Conservation (phyloP, 2,888 invertebrate genomes). For the Andrena dorsata region DNA sequence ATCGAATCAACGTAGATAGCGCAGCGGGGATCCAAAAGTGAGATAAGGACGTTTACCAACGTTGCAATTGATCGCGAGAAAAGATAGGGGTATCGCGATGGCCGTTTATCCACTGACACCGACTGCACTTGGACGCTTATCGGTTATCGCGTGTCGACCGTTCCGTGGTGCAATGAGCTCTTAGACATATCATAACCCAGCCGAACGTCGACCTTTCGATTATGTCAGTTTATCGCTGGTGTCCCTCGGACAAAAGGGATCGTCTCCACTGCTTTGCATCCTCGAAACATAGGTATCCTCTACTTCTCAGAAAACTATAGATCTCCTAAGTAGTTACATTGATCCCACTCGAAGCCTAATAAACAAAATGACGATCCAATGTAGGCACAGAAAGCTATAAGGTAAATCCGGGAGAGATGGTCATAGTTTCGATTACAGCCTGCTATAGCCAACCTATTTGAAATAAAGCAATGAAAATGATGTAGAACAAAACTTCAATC, state of each 20-base stretch:
- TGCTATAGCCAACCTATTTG: too few relatives aligned
- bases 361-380: too few relatives aligned
- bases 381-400: too few relatives aligned
- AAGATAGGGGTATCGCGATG: slow-evolving; percentile 58
- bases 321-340: too few relatives aligned
- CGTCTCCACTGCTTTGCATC: slow-evolving; percentile 18
- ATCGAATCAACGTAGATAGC: slow-evolving; percentile 18
- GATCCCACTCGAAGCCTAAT: too few relatives aligned
- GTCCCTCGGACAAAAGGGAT: slow-evolving; percentile 60
- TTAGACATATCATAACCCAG: slow-evolving; percentile 62
- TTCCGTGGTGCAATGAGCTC: slow-evolving; percentile 49
- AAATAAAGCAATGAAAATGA: too few relatives aligned
- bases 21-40: slow-evolving; percentile 31
- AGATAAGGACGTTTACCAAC: slow-evolving; percentile 56
- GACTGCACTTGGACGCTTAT: slow-evolving; percentile 59
- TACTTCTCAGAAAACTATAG: too few relatives aligned
- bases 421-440: too few relatives aligned
- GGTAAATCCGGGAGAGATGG: too few relatives aligned
- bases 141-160: slow-evolving; percentile 62
- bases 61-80: slow-evolving; percentile 54
- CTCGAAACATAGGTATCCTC: not conserved
- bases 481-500: too few relatives aligned
- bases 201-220: slow-evolving; percentile 67
- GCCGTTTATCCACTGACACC: slow-evolving; percentile 50
- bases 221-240: slow-evolving; percentile 61